Percentiles rank a stretch among this genome's conserved stretches.
Evolutionary conservation across 2,113 vertebrate genomes (phyloP).

Genomic region (Sorex fumeus): DNA sequence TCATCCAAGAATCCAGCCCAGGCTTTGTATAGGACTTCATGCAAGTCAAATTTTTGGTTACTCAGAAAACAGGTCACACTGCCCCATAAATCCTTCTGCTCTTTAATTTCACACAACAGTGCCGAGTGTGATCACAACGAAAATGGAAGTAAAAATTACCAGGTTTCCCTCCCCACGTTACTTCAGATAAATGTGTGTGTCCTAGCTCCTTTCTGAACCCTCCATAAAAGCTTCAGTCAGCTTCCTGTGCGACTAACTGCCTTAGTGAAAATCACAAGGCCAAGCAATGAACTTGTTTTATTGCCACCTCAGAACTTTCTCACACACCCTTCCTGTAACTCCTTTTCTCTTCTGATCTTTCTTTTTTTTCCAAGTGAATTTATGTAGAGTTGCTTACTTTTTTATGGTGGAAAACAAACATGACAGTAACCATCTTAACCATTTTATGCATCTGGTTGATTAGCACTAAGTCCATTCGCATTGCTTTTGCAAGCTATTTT

Average conservation of each 20-base stretch:
- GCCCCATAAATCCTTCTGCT: slow-evolving; percentile 78
- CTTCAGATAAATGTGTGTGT: slow-evolving; percentile 60
- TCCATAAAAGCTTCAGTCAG: slow-evolving; percentile 42
- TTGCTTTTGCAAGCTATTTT: background rate
- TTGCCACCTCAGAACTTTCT: background rate
- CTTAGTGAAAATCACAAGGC: background rate
- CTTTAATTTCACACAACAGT: slow-evolving; percentile 80
- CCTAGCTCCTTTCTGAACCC: slow-evolving; percentile 58
- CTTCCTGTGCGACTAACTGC: background rate
- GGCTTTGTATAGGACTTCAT: slow-evolving; percentile 53
- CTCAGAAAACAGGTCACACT: slow-evolving; percentile 75
- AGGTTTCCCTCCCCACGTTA: slow-evolving; percentile 45
- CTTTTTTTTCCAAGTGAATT: slow-evolving; percentile 22
- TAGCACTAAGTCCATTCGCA: background rate
- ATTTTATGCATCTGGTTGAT: slow-evolving; percentile 6
- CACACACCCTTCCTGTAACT: background rate
- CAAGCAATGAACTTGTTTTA: background rate
- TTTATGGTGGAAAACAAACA: slow-evolving; percentile 17
- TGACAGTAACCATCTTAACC: background rate
- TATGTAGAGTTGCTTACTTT: background rate
- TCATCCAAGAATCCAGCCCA: slow-evolving; percentile 46
- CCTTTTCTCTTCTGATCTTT: background rate
- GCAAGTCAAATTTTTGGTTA: slow-evolving; percentile 60
- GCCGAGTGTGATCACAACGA: slow-evolving; percentile 59
- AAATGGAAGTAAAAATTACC: slow-evolving; percentile 69